A percentile compares a stretch with the other conserved stretches of the same genome.
phyloP scores from a whole-genome alignment of 2,113 vertebrate genomes.

The Semicossyphus pulcher region DNA sequence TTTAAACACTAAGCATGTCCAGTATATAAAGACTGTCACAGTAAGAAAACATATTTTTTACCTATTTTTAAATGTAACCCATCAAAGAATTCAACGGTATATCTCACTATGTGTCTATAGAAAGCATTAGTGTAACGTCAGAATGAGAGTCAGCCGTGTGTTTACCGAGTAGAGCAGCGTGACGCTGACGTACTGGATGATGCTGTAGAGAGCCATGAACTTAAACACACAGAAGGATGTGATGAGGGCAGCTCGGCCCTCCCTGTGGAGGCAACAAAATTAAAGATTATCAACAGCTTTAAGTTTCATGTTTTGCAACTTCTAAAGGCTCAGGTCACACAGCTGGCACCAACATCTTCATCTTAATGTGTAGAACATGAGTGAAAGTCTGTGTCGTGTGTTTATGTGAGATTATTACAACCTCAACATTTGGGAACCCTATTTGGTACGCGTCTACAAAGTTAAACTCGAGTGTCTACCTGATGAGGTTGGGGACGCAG shows the following conservation, averaged over 20 bases:
- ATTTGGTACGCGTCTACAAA: not conserved
- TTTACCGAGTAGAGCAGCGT: conserved; percentile 95
- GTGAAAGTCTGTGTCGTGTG: too few species aligned
- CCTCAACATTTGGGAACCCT: too few species aligned
- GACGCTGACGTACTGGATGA: conserved; percentile 97
- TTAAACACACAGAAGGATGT: conserved; percentile 99
- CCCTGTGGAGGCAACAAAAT: conserved; percentile 80
- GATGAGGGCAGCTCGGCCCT: conserved; percentile 95
- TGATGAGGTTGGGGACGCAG: conserved; percentile 96
- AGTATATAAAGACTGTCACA: too few species aligned
- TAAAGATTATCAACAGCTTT: not conserved
- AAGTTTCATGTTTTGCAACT: not conserved
- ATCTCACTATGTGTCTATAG: too few species aligned
- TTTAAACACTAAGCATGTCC: not conserved
- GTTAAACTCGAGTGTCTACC: conserved; percentile 79
- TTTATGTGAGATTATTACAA: too few species aligned
- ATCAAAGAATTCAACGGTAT: not conserved
- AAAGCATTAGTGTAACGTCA: not conserved
- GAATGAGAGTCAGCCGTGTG: conserved; percentile 27
- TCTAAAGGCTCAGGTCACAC: not conserved
- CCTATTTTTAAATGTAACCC: too few species aligned
- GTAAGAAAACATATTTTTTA: too few species aligned
- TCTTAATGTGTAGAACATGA: too few species aligned
- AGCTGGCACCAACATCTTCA: too few species aligned
- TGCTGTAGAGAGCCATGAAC: conserved; percentile 98